Evolutionary conservation across 37 sponge, comb jelly and placozoan genomes (phyloP).

Genomic region (Mnemiopsis leidyi): DNA sequence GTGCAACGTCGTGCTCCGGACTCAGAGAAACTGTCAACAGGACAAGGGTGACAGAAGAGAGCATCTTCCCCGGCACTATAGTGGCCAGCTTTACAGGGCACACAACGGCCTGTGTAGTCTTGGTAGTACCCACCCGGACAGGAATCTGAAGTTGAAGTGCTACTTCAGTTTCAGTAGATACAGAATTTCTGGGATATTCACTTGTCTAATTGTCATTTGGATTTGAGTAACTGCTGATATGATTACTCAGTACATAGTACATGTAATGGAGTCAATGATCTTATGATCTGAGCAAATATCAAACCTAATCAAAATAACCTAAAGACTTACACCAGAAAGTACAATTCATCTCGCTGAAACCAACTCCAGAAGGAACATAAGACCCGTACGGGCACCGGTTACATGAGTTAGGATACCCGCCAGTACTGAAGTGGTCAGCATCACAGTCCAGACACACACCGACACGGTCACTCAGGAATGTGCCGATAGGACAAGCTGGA

Average conservation of each 20-base stretch:
- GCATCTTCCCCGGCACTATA: neutral
- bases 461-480: neutral
- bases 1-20: neutral
- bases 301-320: no score
- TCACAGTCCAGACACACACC: neutral
- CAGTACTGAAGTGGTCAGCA: neutral
- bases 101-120: neutral
- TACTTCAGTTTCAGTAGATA: no score
- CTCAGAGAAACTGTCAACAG: neutral
- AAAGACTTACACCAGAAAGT: neutral
- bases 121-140: neutral
- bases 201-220: no score
- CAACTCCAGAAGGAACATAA: neutral
- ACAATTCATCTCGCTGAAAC: neutral
- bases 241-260: no score
- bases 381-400: neutral
- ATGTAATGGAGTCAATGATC: no score
- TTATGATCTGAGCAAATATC: no score
- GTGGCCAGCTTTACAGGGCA: neutral
- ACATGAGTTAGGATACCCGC: neutral
- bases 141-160: neutral
- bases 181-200: no score
- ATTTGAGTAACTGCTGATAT: no score
- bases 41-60: neutral
- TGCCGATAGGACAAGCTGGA: neutral